Evolutionary conservation across 2,797 vertebrate species (phyloP).

Genomic region (Lepus townsendii): DNA sequence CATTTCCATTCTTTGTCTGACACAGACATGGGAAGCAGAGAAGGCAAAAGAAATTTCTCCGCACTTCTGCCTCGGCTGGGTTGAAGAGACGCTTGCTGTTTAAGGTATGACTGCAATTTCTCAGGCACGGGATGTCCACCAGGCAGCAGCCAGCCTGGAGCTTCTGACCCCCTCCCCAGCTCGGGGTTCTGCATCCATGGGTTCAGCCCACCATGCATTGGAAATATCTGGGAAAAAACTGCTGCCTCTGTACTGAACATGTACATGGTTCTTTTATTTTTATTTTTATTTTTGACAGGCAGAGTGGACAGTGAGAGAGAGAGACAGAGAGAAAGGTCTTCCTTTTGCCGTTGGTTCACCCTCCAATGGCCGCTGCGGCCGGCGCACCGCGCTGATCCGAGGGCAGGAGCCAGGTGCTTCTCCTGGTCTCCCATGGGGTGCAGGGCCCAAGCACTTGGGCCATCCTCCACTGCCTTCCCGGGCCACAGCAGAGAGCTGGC

Average conservation of each 20-base stretch:
- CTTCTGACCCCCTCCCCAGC: neutral
- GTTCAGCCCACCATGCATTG: neutral
- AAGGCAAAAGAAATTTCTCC: conserved; percentile 42
- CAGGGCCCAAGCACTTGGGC: no score
- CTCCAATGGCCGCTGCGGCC: no score
- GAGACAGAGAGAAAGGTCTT: no score
- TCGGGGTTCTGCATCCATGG: no score
- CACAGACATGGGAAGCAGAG: neutral
- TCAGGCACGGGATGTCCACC: rapidly evolving
- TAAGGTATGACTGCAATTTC: neutral
- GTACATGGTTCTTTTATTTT: neutral
- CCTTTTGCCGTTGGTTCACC: no score
- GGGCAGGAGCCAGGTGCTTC: no score
- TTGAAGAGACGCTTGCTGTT: neutral
- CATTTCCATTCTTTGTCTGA: conserved; percentile 12
- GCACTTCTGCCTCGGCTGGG: neutral
- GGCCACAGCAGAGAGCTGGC: no score
- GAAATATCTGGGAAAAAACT: neutral
- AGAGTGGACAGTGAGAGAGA: no score
- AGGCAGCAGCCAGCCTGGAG: neutral
- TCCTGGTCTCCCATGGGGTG: no score
- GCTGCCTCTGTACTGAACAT: neutral
- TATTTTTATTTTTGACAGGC: no score
- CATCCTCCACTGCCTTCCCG: no score
- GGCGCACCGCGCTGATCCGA: no score